Evolutionary conservation across 2,797 vertebrate genomes (phyloP).

Genomic region (Siniperca undulata): DNA sequence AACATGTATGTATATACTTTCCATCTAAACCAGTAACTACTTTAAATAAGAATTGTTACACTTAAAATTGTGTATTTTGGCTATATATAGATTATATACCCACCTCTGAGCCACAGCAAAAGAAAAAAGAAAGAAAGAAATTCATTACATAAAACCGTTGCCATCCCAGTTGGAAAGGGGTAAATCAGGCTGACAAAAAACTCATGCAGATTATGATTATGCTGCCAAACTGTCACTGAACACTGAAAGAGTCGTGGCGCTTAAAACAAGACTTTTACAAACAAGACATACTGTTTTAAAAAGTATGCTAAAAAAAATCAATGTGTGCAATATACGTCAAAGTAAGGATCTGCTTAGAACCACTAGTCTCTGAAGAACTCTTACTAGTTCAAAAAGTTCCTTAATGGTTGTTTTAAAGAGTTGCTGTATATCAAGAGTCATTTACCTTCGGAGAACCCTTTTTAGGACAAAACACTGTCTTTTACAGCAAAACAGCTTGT

Average conservation of each 20-base stretch:
- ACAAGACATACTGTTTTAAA: too few relatives aligned
- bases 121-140: neutral
- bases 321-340: neutral
- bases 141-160: neutral
- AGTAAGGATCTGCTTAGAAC: neutral
- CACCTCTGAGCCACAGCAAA: neutral
- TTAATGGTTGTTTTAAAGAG: slow-evolving; percentile 1
- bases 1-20: neutral
- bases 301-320: neutral
- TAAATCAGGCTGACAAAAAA: slow-evolving; percentile 36
- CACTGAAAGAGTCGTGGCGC: neutral
- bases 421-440: neutral
- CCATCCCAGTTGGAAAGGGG: slow-evolving; percentile 8
- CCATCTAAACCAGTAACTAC: neutral
- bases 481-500: neutral
- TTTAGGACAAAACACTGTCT: neutral
- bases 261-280: slow-evolving; percentile 22
- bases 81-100: neutral
- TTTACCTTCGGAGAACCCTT: neutral
- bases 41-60: neutral
- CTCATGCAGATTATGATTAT: slow-evolving; percentile 40
- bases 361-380: neutral
- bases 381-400: neutral
- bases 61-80: neutral
- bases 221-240: slow-evolving; percentile 44